Base-by-base conservation (phyloP, 2,797 vertebrate species). In the Chelon labrosus region DNA sequence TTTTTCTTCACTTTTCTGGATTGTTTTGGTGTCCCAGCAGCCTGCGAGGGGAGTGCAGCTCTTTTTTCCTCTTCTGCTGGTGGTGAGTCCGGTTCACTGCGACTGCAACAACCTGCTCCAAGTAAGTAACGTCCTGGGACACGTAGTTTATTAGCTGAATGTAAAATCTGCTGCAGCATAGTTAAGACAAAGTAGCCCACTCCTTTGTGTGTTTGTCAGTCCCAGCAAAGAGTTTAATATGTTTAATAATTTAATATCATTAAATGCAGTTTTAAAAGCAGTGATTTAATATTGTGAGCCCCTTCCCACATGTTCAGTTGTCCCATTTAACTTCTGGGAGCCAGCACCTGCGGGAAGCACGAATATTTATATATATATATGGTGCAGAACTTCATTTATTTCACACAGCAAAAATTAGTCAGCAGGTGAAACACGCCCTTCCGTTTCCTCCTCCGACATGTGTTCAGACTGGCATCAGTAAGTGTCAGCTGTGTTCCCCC, bases 401-500 rank as follows among this genome's bases (percentile, higher is more conserved):
- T 47, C 41, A 54, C 49, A 22, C 6, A 13, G 17, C 68, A 44
- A 31, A 64, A 57, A 67, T 12, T 13, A 46, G 46, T 31, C 10
- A 16, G 46, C 19, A 65, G 51, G 47, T 16, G 73, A 58, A 46
- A 55, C 72, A 57, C 77, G 64, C 77, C 74, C 65, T 57, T 38
- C 2, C 67, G 65, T 57, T 52, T 57, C 42, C 53, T 79, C 49
- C 53, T 38, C 16, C 31, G 25, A 52, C 66, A 73, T 51, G 47
- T 59, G 66, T 79, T 86, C 76, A 19, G 62, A 87, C 66, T 66
- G 77, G 68, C 77, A 68, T 61, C 58, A 17, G 25, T 51, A 54
- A 80, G 50, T 60, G 42, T 69, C 52, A 41, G 74, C 47, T 39
- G 37, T 71, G 59, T 79, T 67, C 66, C 31, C 57, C 59, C 39